Evolutionary conservation across 2,888 invertebrate species (phyloP).

Genomic region (Cephus spinipes): DNA sequence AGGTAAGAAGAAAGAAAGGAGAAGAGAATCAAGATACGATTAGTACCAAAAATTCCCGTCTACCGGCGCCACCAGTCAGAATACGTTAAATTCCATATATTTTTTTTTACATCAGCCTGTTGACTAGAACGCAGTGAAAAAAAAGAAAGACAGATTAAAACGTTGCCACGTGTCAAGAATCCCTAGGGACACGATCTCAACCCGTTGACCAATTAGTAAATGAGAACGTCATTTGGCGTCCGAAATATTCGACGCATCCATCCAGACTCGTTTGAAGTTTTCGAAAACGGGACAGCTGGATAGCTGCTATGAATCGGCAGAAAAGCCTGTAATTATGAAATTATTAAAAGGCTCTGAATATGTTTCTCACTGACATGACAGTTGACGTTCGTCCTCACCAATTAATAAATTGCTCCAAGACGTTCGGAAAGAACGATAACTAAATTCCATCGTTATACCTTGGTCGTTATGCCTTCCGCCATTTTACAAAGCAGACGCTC

Average conservation of each 20-base stretch:
- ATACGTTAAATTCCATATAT: background rate
- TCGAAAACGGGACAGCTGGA: conserved; percentile 19
- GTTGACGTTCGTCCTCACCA: background rate
- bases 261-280: background rate
- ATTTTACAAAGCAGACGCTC: background rate
- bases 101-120: background rate
- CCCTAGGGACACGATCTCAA: background rate
- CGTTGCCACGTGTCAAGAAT: background rate
- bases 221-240: background rate
- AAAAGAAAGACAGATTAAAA: background rate
- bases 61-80: background rate
- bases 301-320: conserved; percentile 23
- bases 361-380: conserved; percentile 31
- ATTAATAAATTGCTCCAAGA: background rate
- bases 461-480: background rate
- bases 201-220: background rate
- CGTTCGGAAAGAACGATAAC: background rate
- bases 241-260: background rate
- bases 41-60: background rate
- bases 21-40: background rate
- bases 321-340: conserved; percentile 46
- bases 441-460: background rate
- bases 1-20: background rate
- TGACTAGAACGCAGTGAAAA: background rate
- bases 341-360: conserved; percentile 30